Evolutionary conservation across 2,888 invertebrate species (phyloP), one percentile per base, ranked within the genome.

Genomic region (Torymus tubicola): DNA sequence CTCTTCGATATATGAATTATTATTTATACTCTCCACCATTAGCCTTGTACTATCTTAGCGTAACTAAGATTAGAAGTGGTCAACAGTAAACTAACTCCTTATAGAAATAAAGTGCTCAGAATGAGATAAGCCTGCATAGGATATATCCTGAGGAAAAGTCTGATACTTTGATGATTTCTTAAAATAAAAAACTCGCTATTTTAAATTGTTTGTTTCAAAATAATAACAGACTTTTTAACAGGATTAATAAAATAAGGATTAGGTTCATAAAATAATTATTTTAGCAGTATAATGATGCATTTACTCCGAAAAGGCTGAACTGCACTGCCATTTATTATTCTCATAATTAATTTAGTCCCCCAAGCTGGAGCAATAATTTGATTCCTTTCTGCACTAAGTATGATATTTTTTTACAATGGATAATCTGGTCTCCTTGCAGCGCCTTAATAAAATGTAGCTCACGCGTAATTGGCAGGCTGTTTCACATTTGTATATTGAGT

Each of bases 401-500:
- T 64, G n/a, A 52, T 70, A 31, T 53, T 61, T 67, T 68, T 53
- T 24, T 75, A 57, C 57, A 31, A 60, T 50, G 42, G 63, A 68
- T 11, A 79, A 52, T 52, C 24, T 63, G 8, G n/a, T 68, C 55
- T 50, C 50, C 16, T 63, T 74, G 64, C 74, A 70, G 68, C 16
- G 57, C 69, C 64, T 74, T 57, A 42, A 78, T 74, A 79, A 58
- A 63, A 76, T 71, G 53, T 77, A 81, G 68, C 16, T 81, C 81
- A 81, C 81, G 72, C 81, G 77, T 58, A 69, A 67, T 68, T 60
- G 63, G 63, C 68, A 76, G 77, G 67, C 72, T 81, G 42, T 69
- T 81, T 72, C 77, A 81, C 81, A 21, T 61, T 68, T 75, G 50
- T 75, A 65, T 53, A 72, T 65, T 60, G 31, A 64, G 50, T 55